Conservation (phyloP, 2,113 vertebrate genomes). For the Ciconia boyciana region DNA sequence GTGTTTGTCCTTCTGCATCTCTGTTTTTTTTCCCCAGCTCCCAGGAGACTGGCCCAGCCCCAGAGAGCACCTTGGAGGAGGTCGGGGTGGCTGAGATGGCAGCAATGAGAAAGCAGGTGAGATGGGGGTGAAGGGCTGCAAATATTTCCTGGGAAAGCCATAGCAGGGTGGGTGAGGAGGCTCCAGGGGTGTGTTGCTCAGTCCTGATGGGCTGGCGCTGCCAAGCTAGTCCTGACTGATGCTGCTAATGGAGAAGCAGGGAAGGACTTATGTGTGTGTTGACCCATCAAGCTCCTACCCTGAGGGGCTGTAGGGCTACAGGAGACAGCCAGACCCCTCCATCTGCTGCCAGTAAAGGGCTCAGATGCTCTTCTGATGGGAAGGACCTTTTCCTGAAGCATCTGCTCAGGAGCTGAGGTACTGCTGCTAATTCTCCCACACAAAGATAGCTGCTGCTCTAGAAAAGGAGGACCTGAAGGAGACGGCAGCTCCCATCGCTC, state of each 20-base stretch:
- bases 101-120: slow-evolving; percentile 62
- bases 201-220: not conserved
- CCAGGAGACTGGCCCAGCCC: not conserved
- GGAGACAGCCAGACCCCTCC: not conserved
- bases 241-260: not conserved
- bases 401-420: not conserved
- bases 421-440: not conserved
- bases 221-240: not conserved
- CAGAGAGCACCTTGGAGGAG: slow-evolving; percentile 13
- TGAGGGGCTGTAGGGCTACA: not conserved
- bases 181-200: not conserved
- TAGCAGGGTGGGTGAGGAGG: not conserved
- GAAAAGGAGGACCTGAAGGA: not conserved
- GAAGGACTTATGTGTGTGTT: not conserved
- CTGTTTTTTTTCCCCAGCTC: slow-evolving; percentile 14
- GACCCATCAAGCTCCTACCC: not conserved
- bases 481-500: not conserved
- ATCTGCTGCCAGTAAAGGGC: not conserved
- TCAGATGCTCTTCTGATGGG: not conserved
- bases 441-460: not conserved
- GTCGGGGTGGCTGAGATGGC: slow-evolving; percentile 2
- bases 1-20: not conserved
- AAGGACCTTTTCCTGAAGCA: not conserved
- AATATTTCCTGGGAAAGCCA: not conserved
- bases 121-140: not conserved